Evolutionary conservation across 2,888 invertebrate genomes (phyloP).

Genomic region (Thereva unica): DNA sequence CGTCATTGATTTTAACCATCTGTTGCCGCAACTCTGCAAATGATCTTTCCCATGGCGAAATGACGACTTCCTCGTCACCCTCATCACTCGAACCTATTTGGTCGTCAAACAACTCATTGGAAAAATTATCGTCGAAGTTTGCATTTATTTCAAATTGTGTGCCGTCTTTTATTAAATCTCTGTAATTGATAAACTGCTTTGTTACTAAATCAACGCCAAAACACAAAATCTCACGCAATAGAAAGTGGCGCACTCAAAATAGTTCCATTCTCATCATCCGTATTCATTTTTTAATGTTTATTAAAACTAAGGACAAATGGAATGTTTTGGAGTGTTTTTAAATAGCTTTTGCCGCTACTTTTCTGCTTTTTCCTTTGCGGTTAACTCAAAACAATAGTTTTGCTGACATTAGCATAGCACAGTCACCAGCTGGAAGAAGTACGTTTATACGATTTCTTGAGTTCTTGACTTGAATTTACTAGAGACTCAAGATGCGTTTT

Average conservation of each 20-base stretch:
- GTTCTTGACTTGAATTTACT: too few species aligned
- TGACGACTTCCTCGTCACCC: slow-evolving; percentile 42
- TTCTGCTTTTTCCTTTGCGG: too few species aligned
- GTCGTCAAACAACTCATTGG: slow-evolving; percentile 45
- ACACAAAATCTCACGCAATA: slow-evolving; percentile 11
- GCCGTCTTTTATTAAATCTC: slow-evolving; percentile 49
- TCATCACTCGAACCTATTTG: slow-evolving; percentile 47
- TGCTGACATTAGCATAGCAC: too few species aligned
- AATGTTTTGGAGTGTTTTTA: too few species aligned
- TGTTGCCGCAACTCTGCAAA: slow-evolving; percentile 50
- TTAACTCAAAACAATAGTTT: too few species aligned
- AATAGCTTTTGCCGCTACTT: too few species aligned
- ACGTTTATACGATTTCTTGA: too few species aligned
- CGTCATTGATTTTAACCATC: slow-evolving; percentile 49
- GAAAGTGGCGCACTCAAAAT: background rate
- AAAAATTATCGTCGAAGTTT: slow-evolving; percentile 48
- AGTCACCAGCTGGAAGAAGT: too few species aligned
- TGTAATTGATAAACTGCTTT: slow-evolving; percentile 25
- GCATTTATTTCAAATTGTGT: slow-evolving; percentile 53
- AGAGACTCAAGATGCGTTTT: too few species aligned
- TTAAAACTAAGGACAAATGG: too few species aligned
- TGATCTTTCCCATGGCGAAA: slow-evolving; percentile 54
- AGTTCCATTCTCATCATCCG: background rate
- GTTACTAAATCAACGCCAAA: background rate
- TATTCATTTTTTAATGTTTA: background rate